A percentile compares a stretch with the other conserved stretches of the same genome.
Conservation (phyloP, 2,797 vertebrate genomes). For the Pipistrellus pipistrellus region DNA sequence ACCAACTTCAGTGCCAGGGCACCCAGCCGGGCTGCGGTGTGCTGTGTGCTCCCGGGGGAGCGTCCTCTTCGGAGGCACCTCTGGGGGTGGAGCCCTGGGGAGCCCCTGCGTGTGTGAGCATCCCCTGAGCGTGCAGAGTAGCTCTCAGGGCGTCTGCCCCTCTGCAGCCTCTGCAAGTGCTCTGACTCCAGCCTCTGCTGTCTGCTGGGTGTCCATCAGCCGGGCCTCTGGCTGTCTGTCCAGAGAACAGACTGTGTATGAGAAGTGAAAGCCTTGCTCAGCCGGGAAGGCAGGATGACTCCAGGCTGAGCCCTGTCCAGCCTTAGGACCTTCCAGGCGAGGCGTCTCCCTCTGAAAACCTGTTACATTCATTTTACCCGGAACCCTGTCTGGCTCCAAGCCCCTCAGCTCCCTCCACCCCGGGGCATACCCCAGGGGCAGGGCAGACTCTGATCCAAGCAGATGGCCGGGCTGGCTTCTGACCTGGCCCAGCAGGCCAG, state of each 20-base stretch:
- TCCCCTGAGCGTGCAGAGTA: background rate
- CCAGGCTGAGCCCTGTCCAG: background rate
- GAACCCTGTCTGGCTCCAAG: background rate
- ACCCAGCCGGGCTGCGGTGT: background rate
- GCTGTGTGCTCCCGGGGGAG: background rate
- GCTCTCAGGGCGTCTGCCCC: rapidly evolving
- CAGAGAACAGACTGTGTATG: background rate
- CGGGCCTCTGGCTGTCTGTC: background rate
- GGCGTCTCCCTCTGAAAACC: background rate
- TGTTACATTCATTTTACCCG: background rate
- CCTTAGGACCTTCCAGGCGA: background rate
- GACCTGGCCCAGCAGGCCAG: background rate
- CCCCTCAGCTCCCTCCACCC: background rate
- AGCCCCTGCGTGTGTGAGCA: background rate
- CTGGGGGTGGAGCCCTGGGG: background rate
- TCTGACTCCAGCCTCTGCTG: background rate
- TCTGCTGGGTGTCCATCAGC: background rate
- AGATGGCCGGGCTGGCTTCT: background rate
- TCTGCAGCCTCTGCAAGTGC: background rate
- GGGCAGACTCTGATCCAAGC: background rate
- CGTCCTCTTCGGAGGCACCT: background rate
- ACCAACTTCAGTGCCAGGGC: background rate
- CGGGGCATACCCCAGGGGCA: conserved; percentile 11
- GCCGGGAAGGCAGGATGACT: background rate
- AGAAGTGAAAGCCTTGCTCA: background rate